Percentiles rank a stretch among this genome's conserved stretches.
These are phyloP conservation scores for Oncorhynchus mykiss DNA, from an alignment of 2,113 vertebrate genomes.

Conservation along the genomic window DNA sequence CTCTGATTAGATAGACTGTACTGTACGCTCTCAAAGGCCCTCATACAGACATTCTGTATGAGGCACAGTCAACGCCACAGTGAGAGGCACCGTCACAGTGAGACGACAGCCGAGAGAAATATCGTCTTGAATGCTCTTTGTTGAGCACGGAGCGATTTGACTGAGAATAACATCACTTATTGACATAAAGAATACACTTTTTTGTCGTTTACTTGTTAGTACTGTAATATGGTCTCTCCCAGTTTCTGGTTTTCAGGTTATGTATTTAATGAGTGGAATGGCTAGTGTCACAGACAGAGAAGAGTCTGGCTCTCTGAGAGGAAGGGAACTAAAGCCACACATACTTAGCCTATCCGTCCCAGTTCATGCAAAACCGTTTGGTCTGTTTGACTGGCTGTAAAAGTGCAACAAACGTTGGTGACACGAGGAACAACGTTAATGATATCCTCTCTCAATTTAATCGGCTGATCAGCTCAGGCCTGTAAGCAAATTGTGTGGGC, in stretches of 20 bases:
- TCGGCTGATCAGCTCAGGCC: conserved; percentile 34
- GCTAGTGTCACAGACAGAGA: not conserved
- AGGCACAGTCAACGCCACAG: too few species aligned
- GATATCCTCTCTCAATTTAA: conserved; percentile 48
- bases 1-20: conserved; percentile 54
- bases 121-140: too few species aligned
- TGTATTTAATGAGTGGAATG: too few species aligned
- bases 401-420: conserved; percentile 29
- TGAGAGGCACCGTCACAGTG: too few species aligned
- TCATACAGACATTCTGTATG: too few species aligned
- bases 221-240: too few species aligned
- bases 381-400: conserved; percentile 34
- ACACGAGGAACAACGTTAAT: conserved; percentile 25
- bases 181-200: too few species aligned
- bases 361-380: conserved; percentile 35
- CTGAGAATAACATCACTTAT: too few species aligned
- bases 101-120: too few species aligned
- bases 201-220: too few species aligned
- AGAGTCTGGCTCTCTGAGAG: not conserved
- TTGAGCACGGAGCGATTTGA: too few species aligned
- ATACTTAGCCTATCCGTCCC: not conserved
- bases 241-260: too few species aligned
- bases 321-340: conserved; percentile 29
- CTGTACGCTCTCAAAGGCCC: conserved; percentile 54
- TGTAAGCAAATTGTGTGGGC: conserved; percentile 48